Percentiles rank a stretch among this genome's conserved stretches.
Evolutionary conservation across 2,113 vertebrate genomes (phyloP).

Genomic region (Okapia johnstoni): DNA sequence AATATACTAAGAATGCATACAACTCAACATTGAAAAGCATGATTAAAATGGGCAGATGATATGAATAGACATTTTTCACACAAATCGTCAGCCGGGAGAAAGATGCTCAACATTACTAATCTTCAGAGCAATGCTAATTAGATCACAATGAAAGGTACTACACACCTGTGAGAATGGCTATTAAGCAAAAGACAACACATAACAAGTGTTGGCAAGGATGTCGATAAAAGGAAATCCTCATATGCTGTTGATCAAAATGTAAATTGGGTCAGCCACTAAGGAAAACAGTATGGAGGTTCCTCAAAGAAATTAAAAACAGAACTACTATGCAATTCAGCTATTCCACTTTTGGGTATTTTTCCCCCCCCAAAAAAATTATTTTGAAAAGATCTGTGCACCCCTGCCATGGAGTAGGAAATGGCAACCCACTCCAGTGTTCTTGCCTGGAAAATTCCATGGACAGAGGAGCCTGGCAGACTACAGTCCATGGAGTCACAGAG

Average conservation of each 20-base stretch:
- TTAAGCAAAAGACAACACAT: neutral
- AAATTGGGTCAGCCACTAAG: neutral
- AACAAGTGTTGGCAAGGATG: neutral
- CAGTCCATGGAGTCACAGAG: neutral
- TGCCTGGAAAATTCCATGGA: neutral
- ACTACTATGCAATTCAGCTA: neutral
- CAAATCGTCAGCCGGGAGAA: neutral
- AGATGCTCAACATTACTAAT: neutral
- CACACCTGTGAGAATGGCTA: neutral
- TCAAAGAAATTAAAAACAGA: neutral
- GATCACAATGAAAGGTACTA: neutral
- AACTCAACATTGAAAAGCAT: neutral
- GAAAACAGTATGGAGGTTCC: neutral
- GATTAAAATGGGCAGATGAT: neutral
- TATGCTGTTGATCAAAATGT: neutral
- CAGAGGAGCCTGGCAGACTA: neutral
- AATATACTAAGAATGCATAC: neutral
- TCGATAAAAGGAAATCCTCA: neutral
- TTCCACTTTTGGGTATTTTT: neutral
- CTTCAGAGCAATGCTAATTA: neutral
- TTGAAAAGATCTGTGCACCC: neutral
- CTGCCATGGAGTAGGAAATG: neutral
- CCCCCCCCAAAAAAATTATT: neutral
- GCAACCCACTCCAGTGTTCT: neutral
- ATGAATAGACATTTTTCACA: neutral